Base-by-base conservation (phyloP, 2,797 vertebrate genomes). In the Danio aesculapii region DNA sequence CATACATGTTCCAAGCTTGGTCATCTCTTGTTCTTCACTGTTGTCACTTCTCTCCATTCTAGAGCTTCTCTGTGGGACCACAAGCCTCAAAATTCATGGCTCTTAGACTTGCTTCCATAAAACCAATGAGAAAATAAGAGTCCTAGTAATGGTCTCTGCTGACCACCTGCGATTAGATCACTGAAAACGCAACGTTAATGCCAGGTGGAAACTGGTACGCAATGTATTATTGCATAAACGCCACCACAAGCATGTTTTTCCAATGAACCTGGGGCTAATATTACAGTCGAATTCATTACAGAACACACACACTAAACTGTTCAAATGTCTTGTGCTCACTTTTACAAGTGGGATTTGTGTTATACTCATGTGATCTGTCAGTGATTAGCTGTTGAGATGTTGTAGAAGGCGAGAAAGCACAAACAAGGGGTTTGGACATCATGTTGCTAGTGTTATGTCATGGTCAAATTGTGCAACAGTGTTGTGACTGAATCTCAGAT, bases 401-500 rank as follows among this genome's bases (percentile, higher is more conserved):
- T 64, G 16, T 50, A 21, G 21, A 70, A 9, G 49, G 44, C 8
- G 57, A 21, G 46, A 61, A 13, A 41, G 47, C 50, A 67, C 52
- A 73, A 49, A 64, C 50, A 17, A 58, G 13, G 12, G 5, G 43
- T 47, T 43, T 67, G 21, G 68, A 30, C 13, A n/a, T 30, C 8
- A 16, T 62, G 30, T 66, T 9, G 19, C 66, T 47, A n/a, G 16
- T 46, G 46, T 62, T 57, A 13, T 57, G 47, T 63, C 57, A 52
- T 79, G 19, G 47, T 75, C 17, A 47, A 55, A 43, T 62, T 44
- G 53, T 73, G 63, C 67, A 52, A 53, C 55, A 62, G 68, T 53
- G 49, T 53, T 64, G 49, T 63, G 50, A 82, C 50, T 58, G 41
- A 69, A 70, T 64, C 57, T 69, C 57, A 75, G 52, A 75, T 55